Percentiles rank a stretch among this genome's conserved stretches.
phyloP scores from a whole-genome alignment of 2,888 invertebrate species.

The Drosophila heteroneura region DNA sequence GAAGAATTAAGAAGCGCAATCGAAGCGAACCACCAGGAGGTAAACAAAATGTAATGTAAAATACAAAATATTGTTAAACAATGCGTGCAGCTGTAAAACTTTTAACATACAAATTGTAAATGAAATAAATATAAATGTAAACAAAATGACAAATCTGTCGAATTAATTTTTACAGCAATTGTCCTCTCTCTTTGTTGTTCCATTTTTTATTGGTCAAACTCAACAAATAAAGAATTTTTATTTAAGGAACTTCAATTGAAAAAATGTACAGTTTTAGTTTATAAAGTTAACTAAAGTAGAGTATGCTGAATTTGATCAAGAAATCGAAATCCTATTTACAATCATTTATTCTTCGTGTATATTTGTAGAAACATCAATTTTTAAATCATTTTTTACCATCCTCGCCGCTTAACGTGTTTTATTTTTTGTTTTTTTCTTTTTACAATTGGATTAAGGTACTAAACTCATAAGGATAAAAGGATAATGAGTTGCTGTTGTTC shows the following conservation, averaged over 20 bases:
- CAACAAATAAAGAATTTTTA: background rate
- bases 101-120: conserved; percentile 77
- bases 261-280: background rate
- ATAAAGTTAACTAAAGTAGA: background rate
- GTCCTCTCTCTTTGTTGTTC: background rate
- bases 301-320: background rate
- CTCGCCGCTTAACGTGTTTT: conserved; percentile 41
- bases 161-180: background rate
- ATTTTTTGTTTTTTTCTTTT: conserved; percentile 27
- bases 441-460: conserved; percentile 27
- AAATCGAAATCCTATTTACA: conserved; percentile 4
- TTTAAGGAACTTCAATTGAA: background rate
- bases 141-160: conserved; percentile 4
- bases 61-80: conserved; percentile 77
- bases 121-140: conserved; percentile 77
- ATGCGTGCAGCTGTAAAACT: conserved; percentile 81
- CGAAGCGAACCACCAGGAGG: conserved; percentile 48
- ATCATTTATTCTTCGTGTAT: conserved; percentile 9
- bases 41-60: conserved; percentile 33
- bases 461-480: conserved; percentile 13
- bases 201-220: background rate
- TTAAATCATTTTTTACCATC: conserved; percentile 11
- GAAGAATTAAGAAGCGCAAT: conserved; percentile 33
- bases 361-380: conserved; percentile 33
- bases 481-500: conserved; percentile 27